These are phyloP conservation scores for Leptocoma aspasia DNA, from an alignment of 2,113 vertebrate species.

Conservation along the genomic window DNA sequence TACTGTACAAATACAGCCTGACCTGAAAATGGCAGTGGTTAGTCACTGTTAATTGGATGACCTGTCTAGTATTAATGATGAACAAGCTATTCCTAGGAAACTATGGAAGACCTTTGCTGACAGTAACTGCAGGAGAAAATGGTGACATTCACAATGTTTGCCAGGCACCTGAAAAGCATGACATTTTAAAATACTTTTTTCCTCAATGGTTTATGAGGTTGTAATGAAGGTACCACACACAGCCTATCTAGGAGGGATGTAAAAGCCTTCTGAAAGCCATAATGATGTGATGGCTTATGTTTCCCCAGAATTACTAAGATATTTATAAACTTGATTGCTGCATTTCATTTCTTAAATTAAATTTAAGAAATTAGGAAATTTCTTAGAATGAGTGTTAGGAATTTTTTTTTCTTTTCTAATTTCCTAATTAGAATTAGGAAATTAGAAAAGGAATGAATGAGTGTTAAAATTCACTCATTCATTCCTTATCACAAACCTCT, in stretches of 20 bases:
- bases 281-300: neutral
- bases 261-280: neutral
- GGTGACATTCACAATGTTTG: neutral
- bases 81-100: neutral
- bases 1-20: neutral
- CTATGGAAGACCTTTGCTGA: neutral
- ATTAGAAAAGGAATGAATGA: too few species aligned
- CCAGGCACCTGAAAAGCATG: neutral
- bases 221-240: neutral
- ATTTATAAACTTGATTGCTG: neutral
- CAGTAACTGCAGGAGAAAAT: neutral
- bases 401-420: too few species aligned
- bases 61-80: neutral
- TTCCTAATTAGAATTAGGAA: too few species aligned
- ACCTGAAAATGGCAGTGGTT: neutral
- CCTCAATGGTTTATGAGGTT: neutral
- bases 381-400: too few species aligned
- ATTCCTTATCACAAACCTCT: neutral
- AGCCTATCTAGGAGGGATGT: neutral
- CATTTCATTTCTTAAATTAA: neutral
- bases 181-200: neutral
- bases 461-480: neutral
- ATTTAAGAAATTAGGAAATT: too few species aligned
- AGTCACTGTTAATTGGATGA: neutral
- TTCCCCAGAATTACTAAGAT: neutral